Conservation (phyloP, 2,797 vertebrate species). For the Myotis pilosus region DNA sequence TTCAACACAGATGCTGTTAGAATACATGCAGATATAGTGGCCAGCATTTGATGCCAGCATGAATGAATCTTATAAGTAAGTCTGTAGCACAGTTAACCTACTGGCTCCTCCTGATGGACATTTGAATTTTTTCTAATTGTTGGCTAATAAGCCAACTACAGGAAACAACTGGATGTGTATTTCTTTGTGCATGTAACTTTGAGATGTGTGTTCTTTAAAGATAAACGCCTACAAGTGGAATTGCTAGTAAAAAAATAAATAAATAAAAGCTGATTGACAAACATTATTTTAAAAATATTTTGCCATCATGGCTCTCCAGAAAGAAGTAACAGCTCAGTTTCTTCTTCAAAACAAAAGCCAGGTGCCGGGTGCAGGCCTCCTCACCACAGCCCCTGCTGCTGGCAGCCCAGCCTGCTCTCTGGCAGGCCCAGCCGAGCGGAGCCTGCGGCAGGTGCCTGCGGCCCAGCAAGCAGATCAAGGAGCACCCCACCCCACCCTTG, state of each 20-base stretch:
- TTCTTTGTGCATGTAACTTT: background rate
- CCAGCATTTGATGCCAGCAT: background rate
- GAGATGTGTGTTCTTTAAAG: background rate
- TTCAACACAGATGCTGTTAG: background rate
- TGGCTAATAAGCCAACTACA: background rate
- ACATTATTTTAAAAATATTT: background rate
- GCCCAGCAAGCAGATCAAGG: background rate
- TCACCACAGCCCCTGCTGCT: background rate
- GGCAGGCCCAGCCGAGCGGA: background rate
- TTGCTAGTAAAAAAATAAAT: background rate
- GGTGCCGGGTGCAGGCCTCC: slow-evolving; percentile 36
- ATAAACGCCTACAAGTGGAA: background rate
- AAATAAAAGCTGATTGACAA: background rate
- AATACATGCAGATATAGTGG: background rate
- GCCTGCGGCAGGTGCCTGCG: background rate
- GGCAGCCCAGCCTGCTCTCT: background rate
- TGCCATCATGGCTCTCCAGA: background rate
- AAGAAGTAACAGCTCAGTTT: background rate
- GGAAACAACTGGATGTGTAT: background rate
- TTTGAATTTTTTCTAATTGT: background rate
- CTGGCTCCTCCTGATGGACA: background rate
- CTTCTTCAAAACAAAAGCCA: slow-evolving; percentile 48
- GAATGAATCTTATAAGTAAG: background rate
- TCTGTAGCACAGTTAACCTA: background rate
- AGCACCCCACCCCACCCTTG: background rate